phyloP scores from a whole-genome alignment of 2,797 vertebrate genomes.

The Garrulus glandarius region DNA sequence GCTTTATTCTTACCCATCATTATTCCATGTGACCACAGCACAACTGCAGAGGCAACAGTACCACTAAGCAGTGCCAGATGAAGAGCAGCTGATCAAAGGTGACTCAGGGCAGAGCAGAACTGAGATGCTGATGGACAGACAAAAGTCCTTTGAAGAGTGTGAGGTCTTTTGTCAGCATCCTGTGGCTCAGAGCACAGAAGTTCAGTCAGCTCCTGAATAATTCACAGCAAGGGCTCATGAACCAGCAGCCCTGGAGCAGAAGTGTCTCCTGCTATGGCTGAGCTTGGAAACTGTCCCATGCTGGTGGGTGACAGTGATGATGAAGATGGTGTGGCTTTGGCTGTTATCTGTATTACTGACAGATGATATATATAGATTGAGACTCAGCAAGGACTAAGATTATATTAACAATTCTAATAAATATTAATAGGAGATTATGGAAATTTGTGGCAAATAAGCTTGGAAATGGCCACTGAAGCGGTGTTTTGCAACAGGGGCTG shows the following conservation, averaged over 20 bases:
- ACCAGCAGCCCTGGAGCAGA: neutral
- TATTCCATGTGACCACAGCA: neutral
- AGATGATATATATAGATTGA: neutral
- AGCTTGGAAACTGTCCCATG: neutral
- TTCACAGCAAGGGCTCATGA: neutral
- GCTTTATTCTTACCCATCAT: neutral
- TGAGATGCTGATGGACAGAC: neutral
- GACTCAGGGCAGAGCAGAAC: neutral
- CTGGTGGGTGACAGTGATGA: neutral
- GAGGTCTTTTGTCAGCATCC: neutral
- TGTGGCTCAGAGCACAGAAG: neutral
- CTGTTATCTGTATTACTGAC: neutral
- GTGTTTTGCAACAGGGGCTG: neutral
- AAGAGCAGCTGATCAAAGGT: neutral
- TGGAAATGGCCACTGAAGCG: neutral
- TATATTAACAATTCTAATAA: neutral
- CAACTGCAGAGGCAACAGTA: neutral
- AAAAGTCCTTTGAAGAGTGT: neutral
- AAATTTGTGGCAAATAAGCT: neutral
- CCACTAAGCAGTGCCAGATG: neutral
- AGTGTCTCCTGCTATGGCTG: neutral
- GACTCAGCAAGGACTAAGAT: neutral
- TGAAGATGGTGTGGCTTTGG: neutral
- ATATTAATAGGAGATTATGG: neutral
- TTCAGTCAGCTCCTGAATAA: neutral